A percentile compares a stretch with the other conserved stretches of the same genome.
phyloP scores from a whole-genome alignment of 2,888 invertebrate species.

The Teleogryllus oceanicus region DNA sequence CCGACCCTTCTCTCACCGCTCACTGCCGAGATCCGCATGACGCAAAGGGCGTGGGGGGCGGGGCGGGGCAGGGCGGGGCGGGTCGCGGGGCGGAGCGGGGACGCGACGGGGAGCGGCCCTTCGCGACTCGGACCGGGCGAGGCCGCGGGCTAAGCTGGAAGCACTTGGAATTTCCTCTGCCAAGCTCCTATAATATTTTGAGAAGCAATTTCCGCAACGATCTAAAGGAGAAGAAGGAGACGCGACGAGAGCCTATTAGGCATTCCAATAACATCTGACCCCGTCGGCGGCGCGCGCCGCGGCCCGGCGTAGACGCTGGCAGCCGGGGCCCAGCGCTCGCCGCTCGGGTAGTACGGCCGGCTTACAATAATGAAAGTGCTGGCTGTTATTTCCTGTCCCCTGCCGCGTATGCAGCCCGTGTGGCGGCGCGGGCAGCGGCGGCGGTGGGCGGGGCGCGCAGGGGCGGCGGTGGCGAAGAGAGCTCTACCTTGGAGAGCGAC shows the following conservation, averaged over 20 bases:
- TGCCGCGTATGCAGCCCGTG: conserved; percentile 1
- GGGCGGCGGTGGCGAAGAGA: too few species aligned
- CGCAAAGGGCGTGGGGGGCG: neutral
- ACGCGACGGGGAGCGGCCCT: conserved; percentile 4
- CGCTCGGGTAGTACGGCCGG: conserved; percentile 12
- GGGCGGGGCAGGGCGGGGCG: neutral
- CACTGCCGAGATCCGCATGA: neutral
- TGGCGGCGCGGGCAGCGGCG: neutral
- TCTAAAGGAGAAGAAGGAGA: conserved; percentile 32
- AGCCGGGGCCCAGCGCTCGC: neutral
- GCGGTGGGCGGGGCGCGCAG: too few species aligned
- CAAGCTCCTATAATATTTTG: conserved; percentile 37
- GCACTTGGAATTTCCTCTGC: conserved; percentile 34
- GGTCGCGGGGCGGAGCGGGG: neutral
- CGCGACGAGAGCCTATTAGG: neutral
- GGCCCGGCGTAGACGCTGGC: neutral
- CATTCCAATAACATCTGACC: conserved; percentile 2
- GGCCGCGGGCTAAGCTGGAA: conserved; percentile 27
- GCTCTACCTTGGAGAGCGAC: too few species aligned
- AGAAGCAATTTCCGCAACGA: conserved; percentile 38
- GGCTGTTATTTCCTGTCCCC: conserved; percentile 21
- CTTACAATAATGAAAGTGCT: conserved; percentile 23
- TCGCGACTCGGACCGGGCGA: conserved; percentile 18
- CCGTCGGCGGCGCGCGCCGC: neutral
- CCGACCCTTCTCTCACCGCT: neutral